Percentiles rank a stretch among this genome's conserved stretches.
Evolutionary conservation across 2,113 vertebrate species (phyloP).

Genomic region (Micronycteris hirsuta): DNA sequence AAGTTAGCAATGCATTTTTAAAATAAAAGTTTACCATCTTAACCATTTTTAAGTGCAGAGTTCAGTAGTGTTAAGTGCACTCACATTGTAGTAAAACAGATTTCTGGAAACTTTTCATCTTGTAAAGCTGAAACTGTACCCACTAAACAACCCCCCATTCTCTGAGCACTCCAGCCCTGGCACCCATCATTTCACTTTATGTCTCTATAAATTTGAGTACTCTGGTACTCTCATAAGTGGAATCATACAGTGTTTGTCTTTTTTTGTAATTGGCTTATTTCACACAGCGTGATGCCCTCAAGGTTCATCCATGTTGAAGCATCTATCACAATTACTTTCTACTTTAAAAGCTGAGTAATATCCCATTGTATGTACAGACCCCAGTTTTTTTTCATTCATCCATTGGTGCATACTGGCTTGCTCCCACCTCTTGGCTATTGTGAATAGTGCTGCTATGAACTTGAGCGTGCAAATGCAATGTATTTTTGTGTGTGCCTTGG

Average conservation of each 20-base stretch:
- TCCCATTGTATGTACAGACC: accelerated
- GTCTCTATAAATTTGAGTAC: background rate
- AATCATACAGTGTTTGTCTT: background rate
- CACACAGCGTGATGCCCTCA: background rate
- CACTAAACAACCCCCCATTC: background rate
- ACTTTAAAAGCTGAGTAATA: background rate
- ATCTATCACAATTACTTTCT: background rate
- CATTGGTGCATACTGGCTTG: accelerated
- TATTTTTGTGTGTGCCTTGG: background rate
- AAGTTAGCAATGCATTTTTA: background rate
- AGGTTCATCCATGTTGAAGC: too few relatives aligned
- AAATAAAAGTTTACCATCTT: background rate
- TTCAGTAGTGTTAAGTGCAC: background rate
- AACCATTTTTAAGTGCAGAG: background rate
- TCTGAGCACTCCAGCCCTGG: background rate
- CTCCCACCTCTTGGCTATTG: background rate
- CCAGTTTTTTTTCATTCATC: too few relatives aligned
- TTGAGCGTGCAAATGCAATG: background rate
- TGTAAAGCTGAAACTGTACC: background rate
- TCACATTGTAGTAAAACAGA: background rate
- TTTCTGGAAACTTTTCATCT: background rate
- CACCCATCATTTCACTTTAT: accelerated
- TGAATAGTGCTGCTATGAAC: background rate
- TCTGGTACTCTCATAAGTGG: accelerated
- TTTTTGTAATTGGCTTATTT: background rate